Evolutionary conservation across 2,797 vertebrate genomes (phyloP).

Genomic region (Malurus leucopterus): DNA sequence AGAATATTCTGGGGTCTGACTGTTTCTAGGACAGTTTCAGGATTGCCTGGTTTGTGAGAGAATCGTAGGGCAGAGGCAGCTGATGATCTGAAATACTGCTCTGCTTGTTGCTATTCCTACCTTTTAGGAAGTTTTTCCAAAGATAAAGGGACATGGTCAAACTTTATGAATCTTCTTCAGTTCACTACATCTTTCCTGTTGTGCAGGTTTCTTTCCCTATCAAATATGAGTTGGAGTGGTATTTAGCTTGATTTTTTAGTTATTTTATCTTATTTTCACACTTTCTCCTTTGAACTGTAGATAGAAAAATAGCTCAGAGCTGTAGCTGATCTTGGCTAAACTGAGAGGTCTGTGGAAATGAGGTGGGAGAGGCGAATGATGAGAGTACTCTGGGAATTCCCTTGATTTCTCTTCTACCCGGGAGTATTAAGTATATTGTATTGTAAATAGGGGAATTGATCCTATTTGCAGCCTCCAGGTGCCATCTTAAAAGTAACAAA

Average conservation of each 20-base stretch:
- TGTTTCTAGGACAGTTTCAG: not conserved
- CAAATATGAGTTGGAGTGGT: not conserved
- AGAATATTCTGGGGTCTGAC: not conserved
- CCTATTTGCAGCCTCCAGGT: not conserved
- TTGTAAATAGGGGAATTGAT: not conserved
- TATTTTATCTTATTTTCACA: not conserved
- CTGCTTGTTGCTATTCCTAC: not conserved
- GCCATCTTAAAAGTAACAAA: not conserved
- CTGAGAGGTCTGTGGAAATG: not conserved
- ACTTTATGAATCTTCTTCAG: not conserved
- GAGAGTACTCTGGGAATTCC: not conserved
- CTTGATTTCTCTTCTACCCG: not conserved
- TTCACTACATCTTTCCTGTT: not conserved
- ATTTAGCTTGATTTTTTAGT: not conserved
- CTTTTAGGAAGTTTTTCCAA: not conserved
- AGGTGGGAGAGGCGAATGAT: rapidly evolving
- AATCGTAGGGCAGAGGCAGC: not conserved
- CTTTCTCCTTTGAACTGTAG: not conserved
- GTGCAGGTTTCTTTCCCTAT: not conserved
- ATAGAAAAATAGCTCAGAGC: not conserved
- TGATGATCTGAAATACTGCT: not conserved
- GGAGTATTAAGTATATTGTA: not conserved
- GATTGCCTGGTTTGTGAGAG: not conserved
- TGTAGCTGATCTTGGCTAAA: not conserved
- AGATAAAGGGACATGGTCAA: not conserved